Evolutionary conservation across 1,140 invertebrate genomes (phyloP).

Genomic region (Nasonia giraulti): DNA sequence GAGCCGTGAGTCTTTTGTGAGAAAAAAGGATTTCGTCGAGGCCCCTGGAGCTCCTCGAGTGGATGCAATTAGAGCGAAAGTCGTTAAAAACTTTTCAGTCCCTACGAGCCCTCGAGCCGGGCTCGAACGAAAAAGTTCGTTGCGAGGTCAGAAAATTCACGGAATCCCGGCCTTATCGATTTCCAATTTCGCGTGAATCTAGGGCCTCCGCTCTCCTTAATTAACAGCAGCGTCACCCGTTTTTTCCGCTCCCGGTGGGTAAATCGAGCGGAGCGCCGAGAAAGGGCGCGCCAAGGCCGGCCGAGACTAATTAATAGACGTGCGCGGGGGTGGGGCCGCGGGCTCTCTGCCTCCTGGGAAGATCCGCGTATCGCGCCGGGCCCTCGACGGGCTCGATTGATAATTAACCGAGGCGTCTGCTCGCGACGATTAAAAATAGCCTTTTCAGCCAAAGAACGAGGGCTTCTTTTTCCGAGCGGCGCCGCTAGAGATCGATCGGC

Average conservation of each 20-base stretch:
- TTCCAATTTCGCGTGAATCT: slow-evolving; percentile 40
- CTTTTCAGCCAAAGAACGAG: not conserved
- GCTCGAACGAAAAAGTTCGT: not conserved
- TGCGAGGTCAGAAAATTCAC: not conserved
- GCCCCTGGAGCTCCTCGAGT: not conserved
- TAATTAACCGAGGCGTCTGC: slow-evolving; percentile 16
- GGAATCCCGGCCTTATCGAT: slow-evolving; percentile 20
- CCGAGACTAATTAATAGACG: slow-evolving; percentile 60
- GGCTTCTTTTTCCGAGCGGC: slow-evolving; percentile 39
- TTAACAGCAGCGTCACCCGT: slow-evolving; percentile 58
- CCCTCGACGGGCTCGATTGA: slow-evolving; percentile 8
- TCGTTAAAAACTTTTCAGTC: slow-evolving; percentile 2
- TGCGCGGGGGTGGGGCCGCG: slow-evolving; percentile 35
- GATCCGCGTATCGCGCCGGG: slow-evolving; percentile 8
- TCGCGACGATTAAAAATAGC: not conserved
- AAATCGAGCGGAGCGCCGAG: slow-evolving; percentile 38
- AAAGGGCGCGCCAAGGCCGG: not conserved
- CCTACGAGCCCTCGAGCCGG: not conserved
- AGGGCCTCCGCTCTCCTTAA: slow-evolving; percentile 51
- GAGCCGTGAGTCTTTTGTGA: slow-evolving; percentile 15
- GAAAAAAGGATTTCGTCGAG: slow-evolving; percentile 1
- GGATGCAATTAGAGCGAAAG: slow-evolving; percentile 14
- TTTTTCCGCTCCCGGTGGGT: slow-evolving; percentile 9
- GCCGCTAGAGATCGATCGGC: slow-evolving; percentile 55
- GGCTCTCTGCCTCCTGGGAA: slow-evolving; percentile 29